phyloP scores from a whole-genome alignment of 2,888 invertebrate species.

The Ectemnius continuus region DNA sequence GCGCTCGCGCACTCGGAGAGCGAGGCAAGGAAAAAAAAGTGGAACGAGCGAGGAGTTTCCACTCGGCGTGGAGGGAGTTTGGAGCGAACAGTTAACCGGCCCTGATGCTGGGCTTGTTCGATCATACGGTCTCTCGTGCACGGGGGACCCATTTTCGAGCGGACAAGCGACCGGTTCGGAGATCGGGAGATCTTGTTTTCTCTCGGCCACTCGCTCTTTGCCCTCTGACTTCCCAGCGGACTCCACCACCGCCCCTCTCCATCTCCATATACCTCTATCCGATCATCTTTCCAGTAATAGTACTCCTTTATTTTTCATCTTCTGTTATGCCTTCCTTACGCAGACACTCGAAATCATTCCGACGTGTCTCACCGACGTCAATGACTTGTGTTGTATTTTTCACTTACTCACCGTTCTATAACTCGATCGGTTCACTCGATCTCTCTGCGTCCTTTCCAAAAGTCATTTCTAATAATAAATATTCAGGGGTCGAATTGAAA shows the following conservation, averaged over 20 bases:
- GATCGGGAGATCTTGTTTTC: slow-evolving; percentile 51
- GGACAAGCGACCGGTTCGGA: slow-evolving; percentile 36
- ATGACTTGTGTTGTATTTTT: no score
- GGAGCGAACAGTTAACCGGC: slow-evolving; percentile 56
- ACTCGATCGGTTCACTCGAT: no score
- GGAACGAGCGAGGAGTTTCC: slow-evolving; percentile 61
- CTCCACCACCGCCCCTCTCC: slow-evolving; percentile 18
- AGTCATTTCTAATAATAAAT: no score
- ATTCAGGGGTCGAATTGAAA: no score
- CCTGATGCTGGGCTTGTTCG: slow-evolving; percentile 54
- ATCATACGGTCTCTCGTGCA: slow-evolving; percentile 25
- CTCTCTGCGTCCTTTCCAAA: no score
- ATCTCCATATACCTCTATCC: not conserved
- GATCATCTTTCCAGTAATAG: not conserved
- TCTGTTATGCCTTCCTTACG: no score
- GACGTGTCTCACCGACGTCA: no score
- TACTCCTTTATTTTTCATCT: no score
- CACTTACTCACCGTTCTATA: no score
- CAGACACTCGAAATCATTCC: no score
- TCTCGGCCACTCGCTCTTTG: slow-evolving; percentile 40
- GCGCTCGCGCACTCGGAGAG: slow-evolving; percentile 17
- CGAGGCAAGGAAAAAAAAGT: slow-evolving; percentile 45
- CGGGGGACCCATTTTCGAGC: slow-evolving; percentile 48
- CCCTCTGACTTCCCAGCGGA: slow-evolving; percentile 28
- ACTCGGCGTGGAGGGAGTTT: slow-evolving; percentile 37